Conservation (phyloP, 2,113 vertebrate species). For the Pseudorasbora parva region DNA sequence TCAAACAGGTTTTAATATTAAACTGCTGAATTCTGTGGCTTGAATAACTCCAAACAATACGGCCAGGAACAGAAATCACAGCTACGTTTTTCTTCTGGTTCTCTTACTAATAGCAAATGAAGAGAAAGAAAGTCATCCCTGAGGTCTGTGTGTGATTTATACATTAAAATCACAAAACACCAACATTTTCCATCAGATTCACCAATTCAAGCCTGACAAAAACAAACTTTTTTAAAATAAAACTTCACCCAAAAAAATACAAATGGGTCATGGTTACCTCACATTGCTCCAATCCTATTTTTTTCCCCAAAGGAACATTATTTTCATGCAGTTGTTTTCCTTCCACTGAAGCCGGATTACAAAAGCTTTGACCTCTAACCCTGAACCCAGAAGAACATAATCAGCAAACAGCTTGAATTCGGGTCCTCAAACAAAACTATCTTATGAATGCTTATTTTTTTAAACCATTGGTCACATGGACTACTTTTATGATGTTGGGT, state of each 20-base stretch:
- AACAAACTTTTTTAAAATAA: background rate
- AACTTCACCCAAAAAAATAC: background rate
- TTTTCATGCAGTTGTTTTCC: background rate
- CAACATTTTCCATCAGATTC: background rate
- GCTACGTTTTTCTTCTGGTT: background rate
- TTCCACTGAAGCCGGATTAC: background rate
- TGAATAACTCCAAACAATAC: background rate
- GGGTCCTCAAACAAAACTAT: background rate
- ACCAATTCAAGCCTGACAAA: slow-evolving; percentile 1
- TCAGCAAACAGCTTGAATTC: background rate
- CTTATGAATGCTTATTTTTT: background rate
- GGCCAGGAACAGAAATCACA: slow-evolving; percentile 12
- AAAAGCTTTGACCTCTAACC: background rate
- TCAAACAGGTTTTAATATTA: background rate
- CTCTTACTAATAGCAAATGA: background rate
- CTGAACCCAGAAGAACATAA: background rate
- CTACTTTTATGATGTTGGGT: background rate
- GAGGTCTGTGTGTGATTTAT: slow-evolving; percentile 13
- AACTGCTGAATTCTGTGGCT: background rate
- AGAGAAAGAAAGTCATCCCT: slow-evolving; percentile 18
- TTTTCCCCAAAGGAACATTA: too few species aligned
- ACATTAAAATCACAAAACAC: slow-evolving; percentile 25
- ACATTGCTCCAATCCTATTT: background rate
- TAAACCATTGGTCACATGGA: background rate
- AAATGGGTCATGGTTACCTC: background rate